A percentile compares a stretch with the other conserved stretches of the same genome.
phyloP scores from a whole-genome alignment of 2,888 invertebrate genomes.

The Oscheius onirici region DNA sequence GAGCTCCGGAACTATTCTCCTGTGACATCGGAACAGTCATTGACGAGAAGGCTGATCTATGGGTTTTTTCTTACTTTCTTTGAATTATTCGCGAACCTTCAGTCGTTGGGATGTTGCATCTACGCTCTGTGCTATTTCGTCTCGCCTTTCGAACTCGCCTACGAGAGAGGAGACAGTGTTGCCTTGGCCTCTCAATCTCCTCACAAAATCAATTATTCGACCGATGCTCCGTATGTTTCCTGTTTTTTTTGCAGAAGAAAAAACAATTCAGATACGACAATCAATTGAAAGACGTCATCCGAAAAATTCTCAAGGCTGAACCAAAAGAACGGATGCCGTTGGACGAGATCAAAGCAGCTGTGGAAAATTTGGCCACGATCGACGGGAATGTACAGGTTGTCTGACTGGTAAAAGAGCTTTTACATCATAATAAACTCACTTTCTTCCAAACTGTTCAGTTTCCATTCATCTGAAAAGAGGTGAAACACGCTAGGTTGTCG shows the following conservation, averaged over 20 bases:
- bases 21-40: slow-evolving; percentile 84
- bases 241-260: neutral
- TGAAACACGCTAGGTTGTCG: no score
- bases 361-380: neutral
- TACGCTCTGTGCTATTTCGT: slow-evolving; percentile 87
- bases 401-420: neutral
- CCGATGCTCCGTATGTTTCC: slow-evolving; percentile 30
- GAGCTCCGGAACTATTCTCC: slow-evolving; percentile 87
- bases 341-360: slow-evolving; percentile 16
- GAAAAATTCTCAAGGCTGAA: slow-evolving; percentile 35
- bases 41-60: slow-evolving; percentile 86
- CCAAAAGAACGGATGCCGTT: slow-evolving; percentile 34
- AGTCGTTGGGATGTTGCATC: slow-evolving; percentile 86
- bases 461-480: no score
- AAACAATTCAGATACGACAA: slow-evolving; percentile 13
- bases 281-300: slow-evolving; percentile 35
- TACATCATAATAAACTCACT: no score
- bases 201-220: slow-evolving; percentile 51
- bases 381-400: neutral
- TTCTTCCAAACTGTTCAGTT: no score
- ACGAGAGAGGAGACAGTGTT: slow-evolving; percentile 86
- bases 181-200: slow-evolving; percentile 80
- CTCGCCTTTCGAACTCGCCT: slow-evolving; percentile 85
- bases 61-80: slow-evolving; percentile 76
- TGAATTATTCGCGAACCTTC: slow-evolving; percentile 43